These are phyloP conservation scores for Equus przewalskii DNA, from an alignment of 2,113 vertebrate genomes.

Conservation along the genomic window DNA sequence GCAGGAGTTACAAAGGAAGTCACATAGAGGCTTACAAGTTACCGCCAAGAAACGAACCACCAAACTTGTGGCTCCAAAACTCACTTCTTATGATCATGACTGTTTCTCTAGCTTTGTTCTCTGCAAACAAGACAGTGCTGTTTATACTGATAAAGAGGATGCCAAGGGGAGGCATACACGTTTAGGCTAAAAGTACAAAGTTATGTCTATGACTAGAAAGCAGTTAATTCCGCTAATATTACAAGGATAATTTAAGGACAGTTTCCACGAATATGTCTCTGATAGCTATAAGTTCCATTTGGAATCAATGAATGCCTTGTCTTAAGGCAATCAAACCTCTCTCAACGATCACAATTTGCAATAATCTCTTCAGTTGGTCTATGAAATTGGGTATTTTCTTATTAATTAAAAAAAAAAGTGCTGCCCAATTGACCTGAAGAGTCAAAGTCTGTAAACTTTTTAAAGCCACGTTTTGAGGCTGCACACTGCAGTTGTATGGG, in stretches of 20 bases:
- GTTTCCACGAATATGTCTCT: not conserved
- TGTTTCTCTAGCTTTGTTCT: not conserved
- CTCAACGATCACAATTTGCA: not conserved
- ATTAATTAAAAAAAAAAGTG: slow-evolving; percentile 50
- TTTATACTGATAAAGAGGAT: not conserved
- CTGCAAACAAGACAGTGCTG: not conserved
- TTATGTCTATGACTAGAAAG: not conserved
- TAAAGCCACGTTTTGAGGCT: not conserved
- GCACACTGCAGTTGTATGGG: not conserved
- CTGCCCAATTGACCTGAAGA: not conserved
- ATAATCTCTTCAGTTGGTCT: not conserved
- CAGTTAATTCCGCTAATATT: not conserved
- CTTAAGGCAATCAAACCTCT: not conserved
- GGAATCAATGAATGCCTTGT: not conserved
- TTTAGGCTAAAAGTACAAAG: not conserved
- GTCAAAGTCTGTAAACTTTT: not conserved
- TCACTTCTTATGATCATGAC: not conserved
- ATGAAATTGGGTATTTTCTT: slow-evolving; percentile 19
- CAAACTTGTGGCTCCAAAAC: not conserved
- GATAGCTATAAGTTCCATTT: not conserved
- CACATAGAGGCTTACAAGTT: not conserved
- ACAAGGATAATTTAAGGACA: not conserved
- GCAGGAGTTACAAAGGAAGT: slow-evolving; percentile 24
- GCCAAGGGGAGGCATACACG: not conserved
- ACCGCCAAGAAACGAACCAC: not conserved